phyloP scores from a whole-genome alignment of 2,888 invertebrate species.

The Archips xylosteana region DNA sequence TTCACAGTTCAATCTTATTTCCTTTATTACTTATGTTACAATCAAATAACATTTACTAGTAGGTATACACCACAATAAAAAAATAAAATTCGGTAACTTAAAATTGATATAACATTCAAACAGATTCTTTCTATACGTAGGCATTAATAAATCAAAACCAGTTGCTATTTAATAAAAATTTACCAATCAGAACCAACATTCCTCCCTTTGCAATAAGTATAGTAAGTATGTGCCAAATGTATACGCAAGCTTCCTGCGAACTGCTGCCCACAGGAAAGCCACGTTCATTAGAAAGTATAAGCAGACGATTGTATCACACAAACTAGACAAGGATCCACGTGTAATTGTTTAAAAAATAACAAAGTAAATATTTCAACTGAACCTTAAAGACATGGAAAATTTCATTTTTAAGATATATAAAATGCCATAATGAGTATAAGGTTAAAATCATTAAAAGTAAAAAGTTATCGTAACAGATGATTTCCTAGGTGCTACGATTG shows the following conservation, averaged over 20 bases:
- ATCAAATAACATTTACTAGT: neutral
- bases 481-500: conserved; percentile 20
- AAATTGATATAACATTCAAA: neutral
- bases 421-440: too few species aligned
- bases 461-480: conserved; percentile 11
- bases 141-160: neutral
- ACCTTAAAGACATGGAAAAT: too few species aligned
- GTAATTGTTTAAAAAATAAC: conserved; percentile 2
- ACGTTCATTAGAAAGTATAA: conserved; percentile 69
- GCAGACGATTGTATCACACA: conserved; percentile 60
- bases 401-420: too few species aligned
- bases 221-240: conserved; percentile 52
- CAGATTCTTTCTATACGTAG: neutral
- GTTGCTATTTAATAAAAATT: too few species aligned
- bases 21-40: neutral
- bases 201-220: conserved; percentile 33
- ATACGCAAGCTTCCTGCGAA: conserved; percentile 59
- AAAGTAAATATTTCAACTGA: neutral
- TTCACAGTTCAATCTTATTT: neutral
- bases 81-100: neutral
- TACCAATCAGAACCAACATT: conserved; percentile 29
- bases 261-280: conserved; percentile 61
- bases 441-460: neutral
- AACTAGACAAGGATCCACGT: conserved; percentile 44
- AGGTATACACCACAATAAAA: too few species aligned